Base-by-base conservation (phyloP, 2,888 invertebrate genomes). In the Acleris sparsana region DNA sequence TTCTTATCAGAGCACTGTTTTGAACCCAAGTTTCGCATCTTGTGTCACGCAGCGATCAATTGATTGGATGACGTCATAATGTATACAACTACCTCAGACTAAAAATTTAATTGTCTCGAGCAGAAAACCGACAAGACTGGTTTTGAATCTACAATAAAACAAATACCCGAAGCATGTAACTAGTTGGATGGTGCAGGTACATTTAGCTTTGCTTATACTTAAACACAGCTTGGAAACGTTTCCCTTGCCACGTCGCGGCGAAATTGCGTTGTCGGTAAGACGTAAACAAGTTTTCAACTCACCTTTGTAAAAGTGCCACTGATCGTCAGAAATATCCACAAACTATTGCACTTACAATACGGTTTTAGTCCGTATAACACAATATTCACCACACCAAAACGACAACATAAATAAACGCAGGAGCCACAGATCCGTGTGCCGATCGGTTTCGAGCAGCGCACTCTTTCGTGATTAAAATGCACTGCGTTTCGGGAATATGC, bases 301-400 rank as follows among this genome's bases (percentile, higher is more conserved):
- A 91, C 91, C 91, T 90, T 87, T 74, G 80, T 73, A 74, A 79
- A 83, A 86, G 80, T 84, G 80, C 80, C 77, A 86, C 83, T 80
- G 82, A 81, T 86, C 80, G 84, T 86, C 87, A 86, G 83, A 88
- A 86, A 90, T 91, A 91, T 92, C 90, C 92, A 89, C 87, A 80
- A 84, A 83, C 80, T 88, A 86, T 86, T 82, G 85, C 92, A 90
- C 91, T 89, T 90, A 89, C 89, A 88, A 89, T 88, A 92, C 91
- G 89, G 91, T 88, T 88, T 89, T 91, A 86, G 91, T 86, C 86
- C 87, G 88, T 89, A 89, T 86, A 88, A 84, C 92, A 92, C 92
- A 89, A 89, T 89, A 90, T 90, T 88, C 92, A 92, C 92, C 86
- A 90, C 92, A 92, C 92, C 88, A 92, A 89, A 89, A 91, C 88